Conservation (phyloP, 2,797 vertebrate genomes). For the Peromyscus aztecus region DNA sequence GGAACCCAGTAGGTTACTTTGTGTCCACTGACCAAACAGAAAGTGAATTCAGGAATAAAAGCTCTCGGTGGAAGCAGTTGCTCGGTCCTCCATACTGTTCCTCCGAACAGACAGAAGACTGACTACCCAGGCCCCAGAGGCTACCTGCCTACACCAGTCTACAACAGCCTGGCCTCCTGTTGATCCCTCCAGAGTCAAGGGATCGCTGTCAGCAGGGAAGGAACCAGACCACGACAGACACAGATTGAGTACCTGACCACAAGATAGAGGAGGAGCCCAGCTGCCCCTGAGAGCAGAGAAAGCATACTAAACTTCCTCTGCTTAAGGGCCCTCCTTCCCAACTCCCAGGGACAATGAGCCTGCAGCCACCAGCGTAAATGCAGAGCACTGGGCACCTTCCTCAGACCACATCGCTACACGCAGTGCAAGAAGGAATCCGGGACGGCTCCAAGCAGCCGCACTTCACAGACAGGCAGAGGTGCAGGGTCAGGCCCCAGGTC, state of each 20-base stretch:
- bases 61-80: neutral
- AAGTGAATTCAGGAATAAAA: neutral
- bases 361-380: neutral
- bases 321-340: neutral
- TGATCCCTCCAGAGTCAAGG: constrained; percentile 67
- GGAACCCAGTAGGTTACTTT: neutral
- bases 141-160: constrained; percentile 42
- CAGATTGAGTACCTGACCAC: constrained; percentile 78
- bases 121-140: neutral
- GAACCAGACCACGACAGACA: constrained; percentile 80
- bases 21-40: neutral
- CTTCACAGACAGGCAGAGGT: neutral
- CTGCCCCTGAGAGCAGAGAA: constrained; percentile 47
- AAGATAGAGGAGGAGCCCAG: constrained; percentile 74
- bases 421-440: neutral
- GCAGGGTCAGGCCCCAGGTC: neutral
- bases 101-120: neutral
- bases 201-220: constrained; percentile 71
- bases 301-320: neutral
- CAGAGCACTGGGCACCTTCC: neutral
- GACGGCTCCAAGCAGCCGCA: neutral
- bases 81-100: neutral
- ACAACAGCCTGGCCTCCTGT: constrained; percentile 63
- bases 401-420: neutral
- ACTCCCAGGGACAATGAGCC: neutral